Percentiles rank a stretch among this genome's conserved stretches.
Conservation (phyloP, 2,797 vertebrate genomes). For the Microcaecilia unicolor region DNA sequence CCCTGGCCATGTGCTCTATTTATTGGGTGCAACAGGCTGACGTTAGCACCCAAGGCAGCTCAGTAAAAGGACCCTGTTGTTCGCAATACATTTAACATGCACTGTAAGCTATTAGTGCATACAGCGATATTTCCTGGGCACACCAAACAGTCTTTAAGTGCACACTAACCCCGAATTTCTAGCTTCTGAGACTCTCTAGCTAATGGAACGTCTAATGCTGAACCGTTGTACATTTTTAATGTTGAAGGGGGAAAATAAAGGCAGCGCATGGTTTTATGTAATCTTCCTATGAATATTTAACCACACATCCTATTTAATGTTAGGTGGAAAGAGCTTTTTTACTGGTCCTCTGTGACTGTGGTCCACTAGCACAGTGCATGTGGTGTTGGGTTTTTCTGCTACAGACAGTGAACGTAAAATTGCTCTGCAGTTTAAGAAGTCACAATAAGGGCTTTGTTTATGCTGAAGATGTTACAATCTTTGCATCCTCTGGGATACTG, state of each 20-base stretch:
- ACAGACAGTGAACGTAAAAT: constrained; percentile 4
- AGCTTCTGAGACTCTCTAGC: constrained; percentile 11
- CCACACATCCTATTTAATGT: constrained; percentile 38
- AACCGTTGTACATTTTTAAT: constrained; percentile 49
- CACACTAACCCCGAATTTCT: not conserved
- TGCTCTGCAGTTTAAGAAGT: constrained; percentile 2
- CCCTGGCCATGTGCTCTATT: too few relatives aligned
- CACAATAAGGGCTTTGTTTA: constrained; percentile 1
- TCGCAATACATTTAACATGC: too few relatives aligned
- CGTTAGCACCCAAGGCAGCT: too few relatives aligned
- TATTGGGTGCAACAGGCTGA: too few relatives aligned
- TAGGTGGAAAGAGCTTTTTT: constrained; percentile 29
- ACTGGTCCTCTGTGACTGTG: constrained; percentile 22
- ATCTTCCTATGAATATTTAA: constrained; percentile 49
- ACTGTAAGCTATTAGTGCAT: too few relatives aligned
- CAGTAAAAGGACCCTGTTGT: too few relatives aligned
- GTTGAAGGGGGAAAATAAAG: constrained; percentile 38
- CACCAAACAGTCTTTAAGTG: not conserved
- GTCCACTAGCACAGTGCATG: constrained; percentile 10
- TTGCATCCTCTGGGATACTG: constrained; percentile 5
- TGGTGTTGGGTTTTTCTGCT: constrained; percentile 11
- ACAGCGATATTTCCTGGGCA: too few relatives aligned
- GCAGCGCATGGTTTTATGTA: constrained; percentile 53
- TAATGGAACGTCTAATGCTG: constrained; percentile 32
- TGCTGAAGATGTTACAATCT: not conserved